Evolutionary conservation across 2,113 vertebrate species (phyloP).

Genomic region (Mastomys coucha): DNA sequence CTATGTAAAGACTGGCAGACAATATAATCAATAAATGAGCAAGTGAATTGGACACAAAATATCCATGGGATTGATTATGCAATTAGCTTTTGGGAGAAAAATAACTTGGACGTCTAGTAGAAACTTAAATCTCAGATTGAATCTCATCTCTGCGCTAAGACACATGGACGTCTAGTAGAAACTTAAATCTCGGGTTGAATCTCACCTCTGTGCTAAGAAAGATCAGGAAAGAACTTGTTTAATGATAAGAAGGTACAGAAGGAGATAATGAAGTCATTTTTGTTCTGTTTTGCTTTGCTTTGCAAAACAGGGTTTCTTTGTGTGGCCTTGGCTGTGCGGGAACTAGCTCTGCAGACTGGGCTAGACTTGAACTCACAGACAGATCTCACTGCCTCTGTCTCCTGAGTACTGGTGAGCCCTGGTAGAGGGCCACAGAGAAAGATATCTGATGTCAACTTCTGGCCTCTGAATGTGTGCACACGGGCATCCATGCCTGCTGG

Average conservation of each 20-base stretch:
- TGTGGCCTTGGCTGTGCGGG: neutral
- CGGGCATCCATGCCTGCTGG: too few species aligned
- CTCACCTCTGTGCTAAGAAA: conserved; percentile 1
- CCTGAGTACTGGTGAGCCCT: too few species aligned
- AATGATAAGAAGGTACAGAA: too few species aligned
- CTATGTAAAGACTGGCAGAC: neutral
- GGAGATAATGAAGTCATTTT: neutral
- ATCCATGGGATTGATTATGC: neutral
- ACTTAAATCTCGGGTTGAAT: neutral
- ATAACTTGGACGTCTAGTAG: neutral
- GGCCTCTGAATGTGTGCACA: fast-evolving
- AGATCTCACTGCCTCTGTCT: neutral
- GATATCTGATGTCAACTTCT: neutral
- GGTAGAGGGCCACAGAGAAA: neutral
- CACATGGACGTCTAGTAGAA: neutral
- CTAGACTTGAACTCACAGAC: neutral
- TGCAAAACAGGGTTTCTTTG: neutral
- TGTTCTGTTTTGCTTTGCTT: neutral
- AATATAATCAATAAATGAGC: neutral
- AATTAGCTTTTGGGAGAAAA: neutral
- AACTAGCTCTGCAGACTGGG: neutral
- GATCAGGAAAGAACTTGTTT: neutral
- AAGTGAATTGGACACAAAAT: neutral
- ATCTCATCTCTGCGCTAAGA: neutral
- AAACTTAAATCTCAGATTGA: neutral